Evolutionary conservation across 2,113 vertebrate genomes (phyloP), one percentile per base, ranked within the genome.

Genomic region (Xenopus laevis): DNA sequence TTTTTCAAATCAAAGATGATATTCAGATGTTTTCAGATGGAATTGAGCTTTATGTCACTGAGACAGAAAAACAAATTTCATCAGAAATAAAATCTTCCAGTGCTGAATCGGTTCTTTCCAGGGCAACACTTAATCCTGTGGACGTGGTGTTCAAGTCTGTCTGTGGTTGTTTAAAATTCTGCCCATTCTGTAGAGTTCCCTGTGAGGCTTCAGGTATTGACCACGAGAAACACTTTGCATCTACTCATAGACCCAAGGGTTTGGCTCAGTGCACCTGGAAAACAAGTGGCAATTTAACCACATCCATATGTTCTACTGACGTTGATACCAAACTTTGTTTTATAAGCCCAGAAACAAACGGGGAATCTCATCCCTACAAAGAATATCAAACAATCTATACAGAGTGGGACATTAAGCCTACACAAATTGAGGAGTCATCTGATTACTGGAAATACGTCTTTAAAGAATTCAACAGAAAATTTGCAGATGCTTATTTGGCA

Each of bases 91-190:
- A 27, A 27, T 27, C 23, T 27, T 27, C 23, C 23, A 55, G 59
- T 20, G 13, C 44, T 18, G 71, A 79, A 16, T 12, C 18, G 1
- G 15, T 74, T 13, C 45, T 81, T 16, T 65, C 53, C 13, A 20
- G 23, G 6, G 2, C 71, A 8, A 40, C 78, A 7, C 12, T 74
- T 23, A 79, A 75, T 4, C 78, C 78, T 57, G 66, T 61, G 30
- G 72, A 75, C 17, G 72, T 71, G 17, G 44, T 79, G 53, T 71
- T 79, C 44, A 77, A 40, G 23, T 50, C n/a, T 6, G 20, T 90
- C 23, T 81, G 87, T 75, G 90, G 89, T 55, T 92, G 90, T 79
- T 87, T 87, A 1, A 69, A 84, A 70, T 83, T 78, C 68, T 90
- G 89, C 79, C 89, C 86, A 7, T 90, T 90, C 71, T 91, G 89